These are phyloP conservation scores for Sussaba pulchella DNA, from an alignment of 2,888 invertebrate genomes.

Conservation along the genomic window DNA sequence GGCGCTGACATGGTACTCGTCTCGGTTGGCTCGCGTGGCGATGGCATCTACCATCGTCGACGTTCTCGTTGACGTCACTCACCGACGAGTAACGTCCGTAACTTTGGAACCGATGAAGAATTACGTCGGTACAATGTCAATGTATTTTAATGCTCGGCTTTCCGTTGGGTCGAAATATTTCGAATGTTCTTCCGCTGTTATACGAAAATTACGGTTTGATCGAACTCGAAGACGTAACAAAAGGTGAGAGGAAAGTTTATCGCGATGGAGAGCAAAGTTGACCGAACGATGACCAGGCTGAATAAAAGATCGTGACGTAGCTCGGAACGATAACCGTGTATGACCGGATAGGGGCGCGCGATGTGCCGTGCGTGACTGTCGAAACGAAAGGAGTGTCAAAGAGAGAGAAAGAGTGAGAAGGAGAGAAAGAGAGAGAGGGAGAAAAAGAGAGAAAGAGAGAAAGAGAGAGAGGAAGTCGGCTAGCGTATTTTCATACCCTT, in stretches of 20 bases:
- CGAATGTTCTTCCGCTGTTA: not conserved
- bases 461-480: not conserved
- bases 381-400: constrained; percentile 32
- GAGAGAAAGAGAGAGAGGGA: no score
- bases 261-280: not conserved
- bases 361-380: constrained; percentile 63
- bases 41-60: constrained; percentile 62
- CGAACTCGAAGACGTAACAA: not conserved
- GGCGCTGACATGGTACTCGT: constrained; percentile 55
- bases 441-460: no score
- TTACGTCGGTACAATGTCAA: constrained; percentile 42
- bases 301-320: constrained; percentile 50
- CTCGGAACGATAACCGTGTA: constrained; percentile 24
- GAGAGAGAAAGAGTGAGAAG: constrained; percentile 40
- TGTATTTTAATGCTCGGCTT: constrained; percentile 15
- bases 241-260: constrained; percentile 9
- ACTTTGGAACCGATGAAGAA: constrained; percentile 50
- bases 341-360: constrained; percentile 64
- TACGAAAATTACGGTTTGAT: not conserved
- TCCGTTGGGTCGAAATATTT: not conserved
- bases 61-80: constrained; percentile 40
- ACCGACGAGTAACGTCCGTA: constrained; percentile 62
- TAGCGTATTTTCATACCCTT: constrained; percentile 74
- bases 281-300: constrained; percentile 40
- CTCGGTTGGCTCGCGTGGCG: constrained; percentile 63